phyloP scores from a whole-genome alignment of 2,888 invertebrate species.

The Megastigmus dorsalis region DNA sequence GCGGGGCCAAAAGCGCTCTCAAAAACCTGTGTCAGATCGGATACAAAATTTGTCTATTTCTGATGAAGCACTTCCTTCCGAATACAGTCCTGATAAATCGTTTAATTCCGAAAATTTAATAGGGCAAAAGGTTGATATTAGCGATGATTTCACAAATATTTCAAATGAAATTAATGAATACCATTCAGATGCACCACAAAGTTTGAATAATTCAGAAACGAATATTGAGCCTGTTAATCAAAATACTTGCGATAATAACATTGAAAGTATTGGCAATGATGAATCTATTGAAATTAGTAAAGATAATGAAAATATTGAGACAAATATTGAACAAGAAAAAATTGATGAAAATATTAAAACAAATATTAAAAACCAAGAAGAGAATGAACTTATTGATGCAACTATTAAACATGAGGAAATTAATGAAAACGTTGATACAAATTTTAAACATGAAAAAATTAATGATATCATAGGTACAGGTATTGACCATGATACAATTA shows the following conservation, averaged over 20 bases:
- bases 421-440: constrained; percentile 16
- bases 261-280: neutral
- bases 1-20: constrained; percentile 55
- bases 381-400: constrained; percentile 27
- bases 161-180: neutral
- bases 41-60: constrained; percentile 4
- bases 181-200: neutral
- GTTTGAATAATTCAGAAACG: neutral
- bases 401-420: neutral
- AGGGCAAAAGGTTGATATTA: too few species aligned
- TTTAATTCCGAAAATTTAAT: too few species aligned
- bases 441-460: neutral
- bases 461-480: too few species aligned
- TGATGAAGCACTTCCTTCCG: constrained; percentile 44
- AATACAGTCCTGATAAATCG: constrained; percentile 42
- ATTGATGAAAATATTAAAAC: constrained; percentile 26
- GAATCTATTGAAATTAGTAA: neutral
- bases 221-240: neutral
- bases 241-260: neutral
- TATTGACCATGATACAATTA: neutral
- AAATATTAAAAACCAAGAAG: neutral
- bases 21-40: constrained; percentile 35
- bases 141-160: neutral
- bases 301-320: constrained; percentile 9
- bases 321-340: neutral